These are phyloP conservation scores for Leptobrachium ailaonicum DNA, from an alignment of 2,113 vertebrate species.

Conservation along the genomic window DNA sequence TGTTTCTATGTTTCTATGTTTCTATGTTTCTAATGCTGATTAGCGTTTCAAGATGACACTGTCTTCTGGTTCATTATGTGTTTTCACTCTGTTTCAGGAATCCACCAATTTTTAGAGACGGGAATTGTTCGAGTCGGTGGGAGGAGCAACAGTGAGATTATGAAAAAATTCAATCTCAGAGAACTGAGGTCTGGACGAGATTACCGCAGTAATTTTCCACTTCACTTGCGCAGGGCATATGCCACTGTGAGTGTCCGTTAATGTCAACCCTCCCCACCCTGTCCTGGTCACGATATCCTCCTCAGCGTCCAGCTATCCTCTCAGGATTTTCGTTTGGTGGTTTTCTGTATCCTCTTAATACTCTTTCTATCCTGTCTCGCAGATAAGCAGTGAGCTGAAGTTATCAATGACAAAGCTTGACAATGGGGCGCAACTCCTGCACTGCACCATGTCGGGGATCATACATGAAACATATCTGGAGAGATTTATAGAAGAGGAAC, in stretches of 20 bases:
- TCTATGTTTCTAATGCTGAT: too few species aligned
- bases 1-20: too few species aligned
- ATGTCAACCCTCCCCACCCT: too few species aligned
- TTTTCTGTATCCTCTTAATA: not conserved
- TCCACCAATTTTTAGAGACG: conserved; percentile 68
- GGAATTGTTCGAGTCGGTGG: conserved; percentile 89
- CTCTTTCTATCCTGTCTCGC: conserved; percentile 7
- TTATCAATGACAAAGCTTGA: conserved; percentile 61
- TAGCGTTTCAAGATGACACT: too few species aligned
- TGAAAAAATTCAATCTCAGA: conserved; percentile 79
- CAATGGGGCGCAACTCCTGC: conserved; percentile 57
- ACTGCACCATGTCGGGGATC: conserved; percentile 71
- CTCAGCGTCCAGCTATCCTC: too few species aligned
- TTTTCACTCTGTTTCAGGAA: conserved; percentile 68
- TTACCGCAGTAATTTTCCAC: conserved; percentile 59
- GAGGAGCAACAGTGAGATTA: conserved; percentile 81
- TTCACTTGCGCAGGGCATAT: conserved; percentile 66
- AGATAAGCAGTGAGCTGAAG: conserved; percentile 73
- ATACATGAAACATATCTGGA: conserved; percentile 70
- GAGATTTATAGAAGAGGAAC: conserved; percentile 63
- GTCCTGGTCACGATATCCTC: too few species aligned
- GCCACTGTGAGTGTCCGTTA: conserved; percentile 64
- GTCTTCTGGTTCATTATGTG: too few species aligned
- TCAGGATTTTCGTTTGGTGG: too few species aligned
- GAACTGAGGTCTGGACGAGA: conserved; percentile 66